Evolutionary conservation across 1,140 invertebrate species (phyloP).

Genomic region (Bombus sylvicola): DNA sequence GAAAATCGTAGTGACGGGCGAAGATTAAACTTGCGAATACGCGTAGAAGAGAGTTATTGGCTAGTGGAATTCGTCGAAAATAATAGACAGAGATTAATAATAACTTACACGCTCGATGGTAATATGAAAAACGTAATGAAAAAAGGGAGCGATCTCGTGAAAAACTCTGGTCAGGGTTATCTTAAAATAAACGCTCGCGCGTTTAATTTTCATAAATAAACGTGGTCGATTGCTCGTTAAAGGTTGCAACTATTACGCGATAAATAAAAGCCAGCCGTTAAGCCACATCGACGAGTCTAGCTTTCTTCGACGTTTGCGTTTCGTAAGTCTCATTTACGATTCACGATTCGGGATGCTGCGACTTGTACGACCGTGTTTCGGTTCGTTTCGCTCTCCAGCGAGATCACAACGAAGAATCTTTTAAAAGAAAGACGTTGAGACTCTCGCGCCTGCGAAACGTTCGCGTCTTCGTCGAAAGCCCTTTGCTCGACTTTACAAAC

Average conservation of each 20-base stretch:
- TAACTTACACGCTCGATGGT: not conserved
- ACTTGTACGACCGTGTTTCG: too few species aligned
- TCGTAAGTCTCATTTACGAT: not conserved
- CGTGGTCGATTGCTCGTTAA: not conserved
- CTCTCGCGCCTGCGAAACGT: not conserved
- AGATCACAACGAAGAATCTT: not conserved
- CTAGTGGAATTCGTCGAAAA: not conserved
- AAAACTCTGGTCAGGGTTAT: not conserved
- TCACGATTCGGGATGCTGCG: not conserved
- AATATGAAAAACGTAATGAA: not conserved
- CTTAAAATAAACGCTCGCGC: not conserved
- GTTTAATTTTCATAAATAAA: not conserved
- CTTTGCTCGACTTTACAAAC: not conserved
- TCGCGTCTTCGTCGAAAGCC: not conserved
- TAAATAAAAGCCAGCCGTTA: not conserved
- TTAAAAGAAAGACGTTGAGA: not conserved
- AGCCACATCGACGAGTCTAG: not conserved
- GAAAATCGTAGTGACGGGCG: too few species aligned
- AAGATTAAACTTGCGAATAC: too few species aligned
- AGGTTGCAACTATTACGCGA: not conserved
- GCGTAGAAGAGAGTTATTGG: too few species aligned
- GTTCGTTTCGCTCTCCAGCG: not conserved
- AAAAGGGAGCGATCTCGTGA: not conserved
- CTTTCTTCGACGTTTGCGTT: not conserved
- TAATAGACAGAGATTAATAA: not conserved